These are phyloP conservation scores for Oophaga pumilio DNA, from an alignment of 2,113 vertebrate species.

Conservation along the genomic window DNA sequence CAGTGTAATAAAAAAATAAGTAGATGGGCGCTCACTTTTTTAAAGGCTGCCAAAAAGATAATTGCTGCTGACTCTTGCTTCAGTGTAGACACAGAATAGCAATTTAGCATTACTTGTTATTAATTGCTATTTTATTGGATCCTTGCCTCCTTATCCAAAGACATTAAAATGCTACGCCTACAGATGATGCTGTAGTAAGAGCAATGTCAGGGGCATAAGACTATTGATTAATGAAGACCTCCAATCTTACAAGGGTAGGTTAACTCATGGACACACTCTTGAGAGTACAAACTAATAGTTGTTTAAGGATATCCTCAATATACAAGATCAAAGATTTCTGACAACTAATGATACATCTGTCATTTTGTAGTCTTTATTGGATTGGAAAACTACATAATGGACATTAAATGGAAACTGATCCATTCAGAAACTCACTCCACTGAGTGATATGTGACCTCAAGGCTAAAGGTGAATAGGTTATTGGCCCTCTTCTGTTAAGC, in stretches of 20 bases:
- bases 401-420: conserved; percentile 17
- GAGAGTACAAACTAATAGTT: conserved; percentile 24
- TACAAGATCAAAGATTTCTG: conserved; percentile 10
- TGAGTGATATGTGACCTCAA: conserved; percentile 48
- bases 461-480: conserved; percentile 51
- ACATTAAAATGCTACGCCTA: conserved; percentile 25
- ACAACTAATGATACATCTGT: conserved; percentile 37
- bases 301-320: conserved; percentile 48
- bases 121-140: conserved; percentile 51
- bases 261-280: conserved; percentile 14
- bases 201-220: conserved; percentile 3
- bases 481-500: conserved; percentile 7
- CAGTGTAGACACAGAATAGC: not conserved
- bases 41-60: conserved; percentile 48
- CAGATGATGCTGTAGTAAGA: conserved; percentile 42
- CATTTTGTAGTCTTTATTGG: conserved; percentile 29
- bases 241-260: conserved; percentile 11
- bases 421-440: not conserved
- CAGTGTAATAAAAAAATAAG: conserved; percentile 12
- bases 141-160: conserved; percentile 25
- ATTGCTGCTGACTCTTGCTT: conserved; percentile 22
- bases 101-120: conserved; percentile 34
- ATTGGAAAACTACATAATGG: conserved; percentile 45
- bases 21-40: conserved; percentile 15
- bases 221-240: conserved; percentile 46